Evolutionary conservation across 1,140 invertebrate species (phyloP).

Genomic region (Stegodyphus mimosarum): DNA sequence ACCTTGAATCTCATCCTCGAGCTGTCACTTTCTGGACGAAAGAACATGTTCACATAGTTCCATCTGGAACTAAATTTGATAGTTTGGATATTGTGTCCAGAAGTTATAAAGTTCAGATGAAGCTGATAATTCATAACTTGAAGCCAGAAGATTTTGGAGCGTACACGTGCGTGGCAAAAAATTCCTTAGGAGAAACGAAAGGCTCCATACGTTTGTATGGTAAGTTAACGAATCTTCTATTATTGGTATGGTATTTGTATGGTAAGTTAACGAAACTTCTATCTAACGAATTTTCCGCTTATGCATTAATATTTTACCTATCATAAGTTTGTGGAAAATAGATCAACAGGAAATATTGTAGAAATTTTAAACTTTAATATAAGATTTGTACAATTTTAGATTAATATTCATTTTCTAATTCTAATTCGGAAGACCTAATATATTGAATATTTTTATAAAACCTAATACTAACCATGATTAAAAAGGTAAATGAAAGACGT

Average conservation of each 20-base stretch:
- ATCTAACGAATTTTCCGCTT: no score
- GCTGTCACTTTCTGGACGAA: conserved; percentile 54
- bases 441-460: no score
- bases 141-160: conserved; percentile 78
- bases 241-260: conserved; percentile 74
- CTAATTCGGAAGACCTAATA: no score
- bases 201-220: conserved; percentile 89
- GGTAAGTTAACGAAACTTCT: conserved; percentile 73
- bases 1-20: conserved; percentile 65
- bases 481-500: no score
- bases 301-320: no score
- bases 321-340: no score
- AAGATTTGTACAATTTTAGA: no score
- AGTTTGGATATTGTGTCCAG: neutral
- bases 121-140: conserved; percentile 33
- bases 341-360: no score
- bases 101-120: conserved; percentile 20
- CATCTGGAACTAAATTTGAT: conserved; percentile 24
- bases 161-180: conserved; percentile 92
- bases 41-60: conserved; percentile 71
- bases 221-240: conserved; percentile 69
- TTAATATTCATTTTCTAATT: no score
- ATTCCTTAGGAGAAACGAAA: conserved; percentile 89
- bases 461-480: no score
- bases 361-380: no score